Percentiles rank a stretch among this genome's conserved stretches.
Conservation (phyloP, 2,888 invertebrate species). For the Pseudococcus jackbeardsleyi region DNA sequence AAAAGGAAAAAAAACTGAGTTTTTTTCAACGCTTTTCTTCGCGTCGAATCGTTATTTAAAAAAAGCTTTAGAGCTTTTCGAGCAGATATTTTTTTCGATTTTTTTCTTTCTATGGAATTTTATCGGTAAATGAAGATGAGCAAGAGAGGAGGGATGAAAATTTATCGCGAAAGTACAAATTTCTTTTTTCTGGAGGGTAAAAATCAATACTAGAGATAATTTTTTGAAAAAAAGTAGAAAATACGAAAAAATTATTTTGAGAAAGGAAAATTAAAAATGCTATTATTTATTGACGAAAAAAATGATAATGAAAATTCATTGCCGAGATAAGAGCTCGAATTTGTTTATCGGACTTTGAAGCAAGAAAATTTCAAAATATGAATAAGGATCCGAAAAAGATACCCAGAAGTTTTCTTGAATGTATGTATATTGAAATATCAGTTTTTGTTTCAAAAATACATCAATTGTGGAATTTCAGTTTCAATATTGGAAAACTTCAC, state of each 20-base stretch:
- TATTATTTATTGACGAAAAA: no score
- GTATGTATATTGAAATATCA: no score
- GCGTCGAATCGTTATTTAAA: constrained; percentile 3
- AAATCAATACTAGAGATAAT: background rate
- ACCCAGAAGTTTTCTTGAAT: no score
- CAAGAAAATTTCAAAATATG: no score
- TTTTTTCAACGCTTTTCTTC: background rate
- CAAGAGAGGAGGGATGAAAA: background rate
- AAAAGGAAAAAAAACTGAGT: background rate
- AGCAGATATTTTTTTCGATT: background rate
- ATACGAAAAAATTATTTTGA: background rate
- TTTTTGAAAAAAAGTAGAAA: background rate
- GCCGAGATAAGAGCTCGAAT: no score
- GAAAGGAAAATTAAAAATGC: no score
- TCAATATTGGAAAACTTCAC: no score
- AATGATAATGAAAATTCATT: no score
- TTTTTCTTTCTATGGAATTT: background rate
- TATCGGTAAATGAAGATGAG: background rate
- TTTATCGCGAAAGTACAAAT: background rate
- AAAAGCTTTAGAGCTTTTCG: background rate
- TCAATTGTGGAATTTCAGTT: no score
- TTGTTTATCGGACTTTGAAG: no score
- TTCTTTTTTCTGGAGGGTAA: background rate
- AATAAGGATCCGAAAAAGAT: no score
- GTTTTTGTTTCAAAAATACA: no score